Evolutionary conservation across 2,888 invertebrate species (phyloP).

Genomic region (Drosophila anomelani): DNA sequence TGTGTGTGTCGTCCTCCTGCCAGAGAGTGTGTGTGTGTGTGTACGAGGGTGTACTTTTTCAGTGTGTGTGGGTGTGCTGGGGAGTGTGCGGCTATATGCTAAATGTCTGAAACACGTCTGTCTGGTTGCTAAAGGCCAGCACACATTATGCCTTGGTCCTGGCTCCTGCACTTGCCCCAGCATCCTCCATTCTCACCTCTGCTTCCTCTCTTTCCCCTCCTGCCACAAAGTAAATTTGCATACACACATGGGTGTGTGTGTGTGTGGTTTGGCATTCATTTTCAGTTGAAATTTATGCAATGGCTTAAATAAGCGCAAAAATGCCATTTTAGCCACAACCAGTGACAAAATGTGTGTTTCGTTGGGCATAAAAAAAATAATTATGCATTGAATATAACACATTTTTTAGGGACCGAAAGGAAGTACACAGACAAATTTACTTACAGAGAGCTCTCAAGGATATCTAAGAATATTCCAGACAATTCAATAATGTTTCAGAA

Average conservation of each 20-base stretch:
- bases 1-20: constrained; percentile 9
- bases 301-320: constrained; percentile 79
- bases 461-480: background rate
- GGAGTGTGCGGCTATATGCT: constrained; percentile 44
- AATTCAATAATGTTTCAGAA: background rate
- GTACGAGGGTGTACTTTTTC: constrained; percentile 7
- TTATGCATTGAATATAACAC: constrained; percentile 56
- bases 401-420: background rate
- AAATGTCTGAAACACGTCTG: constrained; percentile 66
- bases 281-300: constrained; percentile 76
- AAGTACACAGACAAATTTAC: constrained; percentile 10
- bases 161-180: constrained; percentile 69
- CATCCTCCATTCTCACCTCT: constrained; percentile 34
- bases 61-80: constrained; percentile 1
- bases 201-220: background rate
- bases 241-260: constrained; percentile 49
- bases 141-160: constrained; percentile 51
- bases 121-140: constrained; percentile 48
- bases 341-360: constrained; percentile 63
- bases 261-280: constrained; percentile 46
- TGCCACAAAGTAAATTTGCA: constrained; percentile 64
- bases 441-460: background rate
- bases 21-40: constrained; percentile 8
- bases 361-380: constrained; percentile 66
- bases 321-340: constrained; percentile 67